A percentile compares a stretch with the other conserved stretches of the same genome.
Evolutionary conservation across 2,113 vertebrate species (phyloP).

Genomic region (Holacanthus passer): DNA sequence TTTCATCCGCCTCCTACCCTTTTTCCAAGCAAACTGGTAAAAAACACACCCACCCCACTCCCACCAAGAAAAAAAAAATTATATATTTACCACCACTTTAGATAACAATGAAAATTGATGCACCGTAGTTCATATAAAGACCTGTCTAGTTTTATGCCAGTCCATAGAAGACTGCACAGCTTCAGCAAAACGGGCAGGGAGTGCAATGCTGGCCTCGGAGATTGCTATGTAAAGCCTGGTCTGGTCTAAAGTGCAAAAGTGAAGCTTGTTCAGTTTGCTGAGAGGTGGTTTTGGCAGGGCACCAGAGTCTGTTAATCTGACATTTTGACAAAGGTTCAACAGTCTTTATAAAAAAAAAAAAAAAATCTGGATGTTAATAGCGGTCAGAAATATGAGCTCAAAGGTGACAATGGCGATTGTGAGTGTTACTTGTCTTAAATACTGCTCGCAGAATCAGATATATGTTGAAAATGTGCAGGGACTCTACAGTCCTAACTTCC

Average conservation of each 20-base stretch:
- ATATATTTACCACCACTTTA: neutral
- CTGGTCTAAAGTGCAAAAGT: conserved; percentile 65
- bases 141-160: conserved; percentile 1
- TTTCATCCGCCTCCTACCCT: neutral
- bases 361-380: neutral
- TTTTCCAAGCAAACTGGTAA: neutral
- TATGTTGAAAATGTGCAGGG: neutral
- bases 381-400: neutral
- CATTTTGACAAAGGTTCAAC: conserved; percentile 8
- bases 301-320: conserved; percentile 16
- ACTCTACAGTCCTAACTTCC: neutral
- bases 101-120: neutral
- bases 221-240: conserved; percentile 22
- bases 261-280: conserved; percentile 26
- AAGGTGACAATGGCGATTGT: neutral
- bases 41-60: neutral
- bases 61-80: neutral
- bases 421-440: neutral
- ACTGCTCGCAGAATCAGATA: neutral
- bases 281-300: conserved; percentile 50
- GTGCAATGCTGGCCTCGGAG: neutral
- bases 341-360: neutral
- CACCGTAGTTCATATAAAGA: neutral
- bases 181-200: neutral
- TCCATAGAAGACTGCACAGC: neutral